These are phyloP conservation scores for Litoditis marina DNA, from an alignment of 2,888 invertebrate genomes.

Conservation along the genomic window DNA sequence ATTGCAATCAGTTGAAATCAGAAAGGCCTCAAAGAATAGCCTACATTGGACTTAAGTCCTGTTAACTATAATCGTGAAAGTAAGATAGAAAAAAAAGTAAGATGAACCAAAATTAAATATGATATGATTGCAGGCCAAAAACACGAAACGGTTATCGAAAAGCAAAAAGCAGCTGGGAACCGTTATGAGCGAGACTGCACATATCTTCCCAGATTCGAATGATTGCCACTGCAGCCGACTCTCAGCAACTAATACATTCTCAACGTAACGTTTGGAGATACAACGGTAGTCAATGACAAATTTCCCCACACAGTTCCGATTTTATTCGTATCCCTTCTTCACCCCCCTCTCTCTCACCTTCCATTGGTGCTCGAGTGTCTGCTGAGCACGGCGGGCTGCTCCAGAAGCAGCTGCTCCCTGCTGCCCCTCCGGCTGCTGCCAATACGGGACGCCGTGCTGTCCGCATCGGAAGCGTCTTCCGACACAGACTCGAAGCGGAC, in stretches of 20 bases:
- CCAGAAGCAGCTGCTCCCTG: constrained; percentile 14
- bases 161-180: not conserved
- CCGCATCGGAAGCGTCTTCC: constrained; percentile 18
- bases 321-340: not conserved
- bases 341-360: too few species aligned
- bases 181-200: too few species aligned
- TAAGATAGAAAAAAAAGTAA: not conserved
- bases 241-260: too few species aligned
- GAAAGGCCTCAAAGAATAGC: too few species aligned
- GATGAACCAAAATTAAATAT: constrained; percentile 2
- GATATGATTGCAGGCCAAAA: constrained; percentile 1
- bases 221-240: too few species aligned
- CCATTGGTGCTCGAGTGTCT: constrained; percentile 19
- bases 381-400: constrained; percentile 8
- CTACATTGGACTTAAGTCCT: too few species aligned
- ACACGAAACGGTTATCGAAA: not conserved
- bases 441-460: constrained; percentile 16
- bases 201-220: too few species aligned
- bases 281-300: too few species aligned
- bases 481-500: constrained; percentile 24
- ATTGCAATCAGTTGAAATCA: too few species aligned
- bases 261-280: too few species aligned
- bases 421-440: constrained; percentile 17
- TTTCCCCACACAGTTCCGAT: not conserved
- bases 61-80: not conserved